Percentiles rank a stretch among this genome's conserved stretches.
phyloP scores from a whole-genome alignment of 1,140 invertebrate species.

The Archivesica marissinica region DNA sequence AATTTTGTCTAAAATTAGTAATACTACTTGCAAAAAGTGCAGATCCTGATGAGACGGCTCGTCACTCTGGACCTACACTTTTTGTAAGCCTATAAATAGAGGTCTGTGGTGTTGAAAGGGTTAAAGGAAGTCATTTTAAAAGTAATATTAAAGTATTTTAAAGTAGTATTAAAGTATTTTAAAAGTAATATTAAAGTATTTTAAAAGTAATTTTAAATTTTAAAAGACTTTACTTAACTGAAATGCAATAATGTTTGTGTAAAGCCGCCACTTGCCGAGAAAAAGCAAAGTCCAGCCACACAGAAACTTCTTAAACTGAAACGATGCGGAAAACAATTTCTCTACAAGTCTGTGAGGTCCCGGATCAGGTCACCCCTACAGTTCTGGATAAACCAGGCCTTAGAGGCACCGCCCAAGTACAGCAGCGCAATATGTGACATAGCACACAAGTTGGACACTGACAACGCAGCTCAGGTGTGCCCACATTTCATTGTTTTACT shows the following conservation, averaged over 20 bases:
- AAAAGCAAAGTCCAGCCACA: slow-evolving; percentile 33
- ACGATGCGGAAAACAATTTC: slow-evolving; percentile 53
- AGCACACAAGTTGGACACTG: slow-evolving; percentile 1
- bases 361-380: slow-evolving; percentile 46
- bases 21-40: too few species aligned
- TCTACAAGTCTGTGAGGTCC: slow-evolving; percentile 51
- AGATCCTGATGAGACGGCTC: too few species aligned
- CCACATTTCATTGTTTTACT: not conserved
- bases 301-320: slow-evolving; percentile 60
- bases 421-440: slow-evolving; percentile 16
- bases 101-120: too few species aligned
- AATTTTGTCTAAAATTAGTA: too few species aligned
- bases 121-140: too few species aligned
- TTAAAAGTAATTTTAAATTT: too few species aligned
- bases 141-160: too few species aligned
- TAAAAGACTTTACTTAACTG: too few species aligned
- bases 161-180: too few species aligned
- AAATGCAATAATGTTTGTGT: not conserved
- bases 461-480: slow-evolving; percentile 13
- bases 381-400: slow-evolving; percentile 40
- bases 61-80: too few species aligned
- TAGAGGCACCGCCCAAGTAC: slow-evolving; percentile 3
- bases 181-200: too few species aligned
- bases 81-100: too few species aligned
- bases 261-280: slow-evolving; percentile 3